Evolutionary conservation across 2,888 invertebrate species (phyloP).

Genomic region (Exephanes ischioxanthus): DNA sequence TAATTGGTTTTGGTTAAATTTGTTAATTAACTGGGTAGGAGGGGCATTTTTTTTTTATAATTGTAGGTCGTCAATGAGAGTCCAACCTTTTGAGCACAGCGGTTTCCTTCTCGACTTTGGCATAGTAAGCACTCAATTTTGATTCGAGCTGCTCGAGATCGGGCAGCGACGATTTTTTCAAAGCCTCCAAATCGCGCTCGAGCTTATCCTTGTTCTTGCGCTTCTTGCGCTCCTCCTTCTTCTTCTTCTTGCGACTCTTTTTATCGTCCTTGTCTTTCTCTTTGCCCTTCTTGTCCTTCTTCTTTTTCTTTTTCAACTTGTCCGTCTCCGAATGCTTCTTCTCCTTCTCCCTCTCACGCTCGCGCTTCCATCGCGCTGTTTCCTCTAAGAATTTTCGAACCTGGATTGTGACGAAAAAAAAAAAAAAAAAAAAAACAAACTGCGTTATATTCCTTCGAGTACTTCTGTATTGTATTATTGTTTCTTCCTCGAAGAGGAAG

Average conservation of each 20-base stretch:
- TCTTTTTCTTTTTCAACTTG: conserved; percentile 88
- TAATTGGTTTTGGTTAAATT: no score
- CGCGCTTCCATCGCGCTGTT: conserved; percentile 91
- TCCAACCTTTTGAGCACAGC: conserved; percentile 86
- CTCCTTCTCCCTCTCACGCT: conserved; percentile 91
- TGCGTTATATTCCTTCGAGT: not conserved
- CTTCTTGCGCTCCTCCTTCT: conserved; percentile 88
- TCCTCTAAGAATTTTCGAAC: conserved; percentile 95
- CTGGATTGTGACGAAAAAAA: conserved; percentile 73
- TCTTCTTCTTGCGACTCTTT: conserved; percentile 86
- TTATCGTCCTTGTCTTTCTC: conserved; percentile 89
- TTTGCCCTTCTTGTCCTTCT: conserved; percentile 91
- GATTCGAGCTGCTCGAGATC: conserved; percentile 92
- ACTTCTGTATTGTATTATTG: no score
- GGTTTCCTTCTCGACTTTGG: conserved; percentile 90
- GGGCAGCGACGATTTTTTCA: conserved; percentile 89
- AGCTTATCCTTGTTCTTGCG: conserved; percentile 85
- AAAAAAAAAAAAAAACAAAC: not conserved
- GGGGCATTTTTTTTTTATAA: not conserved
- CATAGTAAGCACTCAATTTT: conserved; percentile 92
- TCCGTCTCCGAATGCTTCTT: conserved; percentile 88
- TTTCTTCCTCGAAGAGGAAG: no score
- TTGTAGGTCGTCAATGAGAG: conserved; percentile 50
- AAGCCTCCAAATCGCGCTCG: conserved; percentile 89
- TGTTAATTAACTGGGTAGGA: conserved; percentile 15